These are phyloP conservation scores for Salticus scenicus DNA, from an alignment of 2,888 invertebrate genomes.

Conservation along the genomic window DNA sequence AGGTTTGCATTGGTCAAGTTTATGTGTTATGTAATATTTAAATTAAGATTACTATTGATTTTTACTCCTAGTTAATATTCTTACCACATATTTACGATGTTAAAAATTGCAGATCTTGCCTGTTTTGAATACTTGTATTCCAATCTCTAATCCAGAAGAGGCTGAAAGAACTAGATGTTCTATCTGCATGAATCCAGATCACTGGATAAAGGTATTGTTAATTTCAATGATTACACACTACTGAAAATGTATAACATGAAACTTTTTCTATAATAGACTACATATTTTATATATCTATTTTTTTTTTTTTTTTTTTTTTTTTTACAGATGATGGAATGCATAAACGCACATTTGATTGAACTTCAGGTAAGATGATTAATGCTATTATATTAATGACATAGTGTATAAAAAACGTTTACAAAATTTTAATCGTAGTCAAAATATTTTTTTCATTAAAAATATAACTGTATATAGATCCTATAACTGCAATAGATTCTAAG, in stretches of 20 bases:
- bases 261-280: too few relatives aligned
- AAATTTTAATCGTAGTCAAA: too few relatives aligned
- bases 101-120: constrained; percentile 28
- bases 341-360: constrained; percentile 41
- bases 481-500: too few relatives aligned
- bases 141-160: constrained; percentile 28
- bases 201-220: constrained; percentile 43
- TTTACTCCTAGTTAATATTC: too few relatives aligned
- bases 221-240: background rate
- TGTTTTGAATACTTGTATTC: constrained; percentile 40
- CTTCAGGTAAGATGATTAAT: constrained; percentile 20
- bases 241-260: background rate
- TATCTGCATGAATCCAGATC: constrained; percentile 38
- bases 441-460: too few relatives aligned
- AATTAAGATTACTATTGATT: too few relatives aligned
- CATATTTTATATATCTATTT: background rate
- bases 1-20: too few relatives aligned
- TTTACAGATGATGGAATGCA: constrained; percentile 56
- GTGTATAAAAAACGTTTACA: too few relatives aligned
- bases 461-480: too few relatives aligned
- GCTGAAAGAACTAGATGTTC: constrained; percentile 32
- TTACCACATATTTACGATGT: background rate
- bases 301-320: background rate
- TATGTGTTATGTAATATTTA: too few relatives aligned
- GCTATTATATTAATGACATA: too few relatives aligned